Conservation (phyloP, 2,797 vertebrate genomes). For the Enteromius paludinosus region DNA sequence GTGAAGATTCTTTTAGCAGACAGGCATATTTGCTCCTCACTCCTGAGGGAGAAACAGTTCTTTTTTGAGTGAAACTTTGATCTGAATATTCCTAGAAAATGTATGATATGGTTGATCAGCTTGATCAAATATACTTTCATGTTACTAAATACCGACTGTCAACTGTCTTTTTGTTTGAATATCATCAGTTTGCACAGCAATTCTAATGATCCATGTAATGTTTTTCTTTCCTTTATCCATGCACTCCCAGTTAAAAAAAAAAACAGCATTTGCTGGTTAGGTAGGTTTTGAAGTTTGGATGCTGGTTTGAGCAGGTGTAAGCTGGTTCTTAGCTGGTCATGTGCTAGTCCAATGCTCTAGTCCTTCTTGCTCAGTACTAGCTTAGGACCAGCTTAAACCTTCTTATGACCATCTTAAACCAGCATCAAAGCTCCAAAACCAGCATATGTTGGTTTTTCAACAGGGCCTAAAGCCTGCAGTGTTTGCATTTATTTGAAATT, state of each 20-base stretch:
- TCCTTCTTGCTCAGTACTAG: too few species aligned
- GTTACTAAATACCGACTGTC: neutral
- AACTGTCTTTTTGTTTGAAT: slow-evolving; percentile 19
- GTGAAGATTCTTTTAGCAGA: neutral
- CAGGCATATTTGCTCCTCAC: neutral
- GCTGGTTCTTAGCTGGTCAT: too few species aligned
- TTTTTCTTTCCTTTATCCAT: neutral
- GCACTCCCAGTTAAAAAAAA: neutral
- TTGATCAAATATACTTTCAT: neutral
- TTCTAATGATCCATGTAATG: slow-evolving; percentile 8
- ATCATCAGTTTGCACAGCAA: neutral
- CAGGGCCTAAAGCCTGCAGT: too few species aligned
- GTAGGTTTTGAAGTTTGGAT: too few species aligned
- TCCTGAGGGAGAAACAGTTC: neutral
- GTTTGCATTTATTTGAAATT: neutral
- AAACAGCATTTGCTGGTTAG: too few species aligned
- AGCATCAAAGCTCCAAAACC: too few species aligned
- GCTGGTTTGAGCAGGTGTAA: too few species aligned
- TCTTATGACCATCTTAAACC: too few species aligned
- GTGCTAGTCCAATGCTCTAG: too few species aligned
- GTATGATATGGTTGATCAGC: neutral
- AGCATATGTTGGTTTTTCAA: too few species aligned
- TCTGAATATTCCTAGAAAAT: neutral
- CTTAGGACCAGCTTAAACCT: too few species aligned
- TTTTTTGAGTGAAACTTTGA: neutral